These are phyloP conservation scores for Lepidocolaptes lacrymiger DNA, from an alignment of 2,797 vertebrate species.

Conservation along the genomic window DNA sequence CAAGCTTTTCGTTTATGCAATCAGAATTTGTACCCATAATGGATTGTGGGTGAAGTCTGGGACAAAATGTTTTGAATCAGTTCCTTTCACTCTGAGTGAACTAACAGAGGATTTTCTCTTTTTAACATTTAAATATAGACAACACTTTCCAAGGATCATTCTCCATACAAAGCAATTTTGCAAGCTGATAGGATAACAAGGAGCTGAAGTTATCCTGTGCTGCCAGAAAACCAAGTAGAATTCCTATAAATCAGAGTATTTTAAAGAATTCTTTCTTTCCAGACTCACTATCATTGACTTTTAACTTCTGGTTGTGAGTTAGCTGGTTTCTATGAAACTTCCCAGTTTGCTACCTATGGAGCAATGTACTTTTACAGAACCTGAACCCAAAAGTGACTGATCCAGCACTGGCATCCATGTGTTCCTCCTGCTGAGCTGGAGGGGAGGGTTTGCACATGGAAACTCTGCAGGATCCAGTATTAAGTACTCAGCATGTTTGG, in stretches of 20 bases:
- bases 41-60: not conserved
- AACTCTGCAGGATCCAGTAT: not conserved
- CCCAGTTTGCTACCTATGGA: conserved; percentile 84
- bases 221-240: not conserved
- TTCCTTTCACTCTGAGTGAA: not conserved
- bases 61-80: not conserved
- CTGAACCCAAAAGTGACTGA: not conserved
- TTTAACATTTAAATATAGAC: not conserved
- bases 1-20: not conserved
- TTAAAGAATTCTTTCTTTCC: not conserved
- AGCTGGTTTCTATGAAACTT: conserved; percentile 93
- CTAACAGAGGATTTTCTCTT: not conserved
- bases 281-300: not conserved
- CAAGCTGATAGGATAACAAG: not conserved
- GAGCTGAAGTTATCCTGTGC: not conserved
- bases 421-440: not conserved
- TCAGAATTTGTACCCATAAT: not conserved
- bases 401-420: not conserved
- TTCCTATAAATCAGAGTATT: not conserved
- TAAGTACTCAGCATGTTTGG: conserved; percentile 20
- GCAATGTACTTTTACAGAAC: conserved; percentile 20
- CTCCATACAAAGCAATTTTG: not conserved
- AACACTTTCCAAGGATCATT: not conserved
- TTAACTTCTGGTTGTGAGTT: conserved; percentile 67
- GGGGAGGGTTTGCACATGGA: not conserved